These are phyloP conservation scores for Ceuthmochares aereus DNA, from an alignment of 2,113 vertebrate genomes.

Conservation along the genomic window DNA sequence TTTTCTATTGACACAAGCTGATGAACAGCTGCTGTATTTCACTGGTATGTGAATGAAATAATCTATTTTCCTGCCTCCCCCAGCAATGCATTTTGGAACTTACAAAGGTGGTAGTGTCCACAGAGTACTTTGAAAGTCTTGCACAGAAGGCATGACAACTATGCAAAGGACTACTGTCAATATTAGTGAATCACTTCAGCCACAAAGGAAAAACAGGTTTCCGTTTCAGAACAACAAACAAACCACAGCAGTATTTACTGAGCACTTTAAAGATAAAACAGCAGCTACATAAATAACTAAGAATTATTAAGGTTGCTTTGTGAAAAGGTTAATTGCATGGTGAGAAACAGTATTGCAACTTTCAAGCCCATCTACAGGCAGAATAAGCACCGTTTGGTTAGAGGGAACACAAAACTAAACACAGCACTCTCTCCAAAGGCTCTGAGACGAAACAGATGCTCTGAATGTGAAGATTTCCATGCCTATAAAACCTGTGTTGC, in stretches of 20 bases:
- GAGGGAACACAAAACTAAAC: background rate
- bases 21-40: background rate
- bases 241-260: background rate
- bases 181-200: slow-evolving; percentile 12
- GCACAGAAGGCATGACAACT: background rate
- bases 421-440: background rate
- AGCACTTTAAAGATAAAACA: background rate
- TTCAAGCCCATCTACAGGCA: background rate
- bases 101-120: background rate
- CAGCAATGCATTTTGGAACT: background rate
- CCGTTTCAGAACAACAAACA: background rate
- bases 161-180: background rate
- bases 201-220: background rate
- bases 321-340: slow-evolving; percentile 36
- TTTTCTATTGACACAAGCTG: background rate
- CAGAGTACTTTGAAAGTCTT: background rate
- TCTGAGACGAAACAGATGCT: background rate
- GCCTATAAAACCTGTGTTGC: background rate
- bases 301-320: slow-evolving; percentile 35
- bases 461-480: background rate
- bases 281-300: background rate
- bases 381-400: slow-evolving; percentile 44
- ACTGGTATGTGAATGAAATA: background rate
- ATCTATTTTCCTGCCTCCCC: background rate
- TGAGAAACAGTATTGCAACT: slow-evolving; percentile 11